A percentile compares a stretch with the other conserved stretches of the same genome.
Conservation (phyloP, 2,113 vertebrate genomes). For the Microcebus murinus region DNA sequence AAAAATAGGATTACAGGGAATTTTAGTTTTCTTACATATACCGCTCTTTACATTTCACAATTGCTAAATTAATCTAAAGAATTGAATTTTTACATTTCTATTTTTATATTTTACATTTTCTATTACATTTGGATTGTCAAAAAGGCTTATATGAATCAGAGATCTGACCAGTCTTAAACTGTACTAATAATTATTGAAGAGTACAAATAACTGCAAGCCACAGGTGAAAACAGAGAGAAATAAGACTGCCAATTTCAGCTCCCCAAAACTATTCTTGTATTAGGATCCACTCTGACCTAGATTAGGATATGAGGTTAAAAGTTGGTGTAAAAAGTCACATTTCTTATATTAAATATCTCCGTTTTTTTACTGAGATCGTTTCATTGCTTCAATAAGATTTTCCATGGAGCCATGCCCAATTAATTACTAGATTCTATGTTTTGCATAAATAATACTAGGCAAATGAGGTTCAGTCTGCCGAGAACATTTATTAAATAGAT, state of each 20-base stretch:
- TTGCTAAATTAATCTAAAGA: not conserved
- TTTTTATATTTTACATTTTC: too few species aligned
- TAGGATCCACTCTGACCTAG: not conserved
- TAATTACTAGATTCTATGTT: not conserved
- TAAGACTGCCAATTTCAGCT: not conserved
- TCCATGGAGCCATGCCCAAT: rapidly evolving
- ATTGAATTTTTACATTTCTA: not conserved
- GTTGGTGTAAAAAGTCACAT: not conserved
- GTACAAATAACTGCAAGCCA: not conserved
- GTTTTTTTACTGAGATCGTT: not conserved
- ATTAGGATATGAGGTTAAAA: not conserved
- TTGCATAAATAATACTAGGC: not conserved
- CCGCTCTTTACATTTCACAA: not conserved
- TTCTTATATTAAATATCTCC: not conserved
- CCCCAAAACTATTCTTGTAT: not conserved
- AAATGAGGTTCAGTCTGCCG: not conserved
- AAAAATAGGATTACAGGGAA: not conserved
- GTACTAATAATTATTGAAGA: not conserved
- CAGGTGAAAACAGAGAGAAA: not conserved
- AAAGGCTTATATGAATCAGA: not conserved
- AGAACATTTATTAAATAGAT: not conserved
- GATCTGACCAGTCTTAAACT: not conserved
- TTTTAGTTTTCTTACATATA: not conserved
- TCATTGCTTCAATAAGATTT: not conserved
- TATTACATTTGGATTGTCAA: not conserved